A percentile compares a stretch with the other conserved stretches of the same genome.
Evolutionary conservation across 1,140 invertebrate genomes (phyloP).

Genomic region (Camponotus floridanus): DNA sequence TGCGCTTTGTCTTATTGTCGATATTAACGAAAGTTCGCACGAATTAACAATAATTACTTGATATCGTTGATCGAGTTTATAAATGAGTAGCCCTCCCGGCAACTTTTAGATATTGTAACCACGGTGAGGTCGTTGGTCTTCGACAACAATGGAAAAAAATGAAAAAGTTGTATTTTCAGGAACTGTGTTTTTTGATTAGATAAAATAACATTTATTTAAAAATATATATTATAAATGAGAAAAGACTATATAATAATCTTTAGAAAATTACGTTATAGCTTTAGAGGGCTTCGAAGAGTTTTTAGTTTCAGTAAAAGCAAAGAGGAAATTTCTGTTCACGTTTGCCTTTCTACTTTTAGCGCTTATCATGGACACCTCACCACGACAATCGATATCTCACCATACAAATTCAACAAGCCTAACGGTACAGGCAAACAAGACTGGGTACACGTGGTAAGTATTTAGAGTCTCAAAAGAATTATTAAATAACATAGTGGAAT

Average conservation of each 20-base stretch:
- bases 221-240: too few species aligned
- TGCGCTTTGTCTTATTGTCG: conserved; percentile 31
- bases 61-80: conserved; percentile 14
- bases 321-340: conserved; percentile 11
- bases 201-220: conserved; percentile 19
- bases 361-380: conserved; percentile 99
- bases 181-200: background rate
- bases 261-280: conserved; percentile 16
- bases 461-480: background rate
- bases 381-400: conserved; percentile 98
- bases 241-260: conserved; percentile 6
- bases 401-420: conserved; percentile 97
- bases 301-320: background rate
- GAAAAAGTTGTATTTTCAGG: conserved; percentile 42
- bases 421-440: conserved; percentile 93
- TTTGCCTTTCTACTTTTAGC: conserved; percentile 88
- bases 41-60: conserved; percentile 34
- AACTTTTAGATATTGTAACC: conserved; percentile 41
- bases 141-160: background rate
- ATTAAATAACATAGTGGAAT: background rate
- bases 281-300: conserved; percentile 26
- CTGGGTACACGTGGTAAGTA: conserved; percentile 96
- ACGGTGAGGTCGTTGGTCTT: conserved; percentile 26
- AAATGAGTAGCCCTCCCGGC: conserved; percentile 18
- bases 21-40: background rate